Evolutionary conservation across 2,113 vertebrate species (phyloP), one percentile per base, ranked within the genome.

Genomic region (Opisthocomus hoazin): DNA sequence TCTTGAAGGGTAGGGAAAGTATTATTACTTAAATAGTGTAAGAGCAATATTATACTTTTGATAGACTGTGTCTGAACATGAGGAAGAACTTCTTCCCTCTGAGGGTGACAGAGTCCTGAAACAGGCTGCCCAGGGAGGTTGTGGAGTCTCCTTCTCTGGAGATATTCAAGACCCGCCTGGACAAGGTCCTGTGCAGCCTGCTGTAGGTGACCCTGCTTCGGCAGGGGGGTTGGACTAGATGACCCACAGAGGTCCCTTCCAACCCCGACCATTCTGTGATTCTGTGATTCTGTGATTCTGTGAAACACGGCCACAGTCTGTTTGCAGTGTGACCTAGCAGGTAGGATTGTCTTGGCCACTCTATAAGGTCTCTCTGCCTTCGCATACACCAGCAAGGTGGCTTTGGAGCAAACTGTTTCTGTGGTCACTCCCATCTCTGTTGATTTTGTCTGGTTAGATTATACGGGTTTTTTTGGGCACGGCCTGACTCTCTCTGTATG

Each of bases 311-410:
- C 10, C 22, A 39, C 56, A 34, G 22, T 15, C 41, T 58, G 30
- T 43, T 75, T 81, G 22, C 36, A 26, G 45, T 5, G 12, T 4
- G 7, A 37, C 43, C 3, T 2, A n/a, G 37, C 3, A 3, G 36
- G 20, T 10, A 75, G 34, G 29, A 64, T 46, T 43, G 11, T 20
- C 43, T 66, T 17, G 68, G 34, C 9, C 43, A 10, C 37, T 29
- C 14, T 27, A 3, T n/a, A 36, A 60, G 41, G 6, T 91, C 27
- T 57, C 41, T 69, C 41, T 60, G 41, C 13, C 39, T 95, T 57
- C 77, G 34, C 27, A n/a, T 6, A 36, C 56, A 37, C 10, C n/a
- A 58, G 21, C 0, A 0, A 41, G 5, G 4, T 37, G 27, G 78
- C 34, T 93, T 73, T 4, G 26, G n/a, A 88, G 18, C 3, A 63